Base-by-base conservation (phyloP, 2,797 vertebrate species). In the Halcyon badia region DNA sequence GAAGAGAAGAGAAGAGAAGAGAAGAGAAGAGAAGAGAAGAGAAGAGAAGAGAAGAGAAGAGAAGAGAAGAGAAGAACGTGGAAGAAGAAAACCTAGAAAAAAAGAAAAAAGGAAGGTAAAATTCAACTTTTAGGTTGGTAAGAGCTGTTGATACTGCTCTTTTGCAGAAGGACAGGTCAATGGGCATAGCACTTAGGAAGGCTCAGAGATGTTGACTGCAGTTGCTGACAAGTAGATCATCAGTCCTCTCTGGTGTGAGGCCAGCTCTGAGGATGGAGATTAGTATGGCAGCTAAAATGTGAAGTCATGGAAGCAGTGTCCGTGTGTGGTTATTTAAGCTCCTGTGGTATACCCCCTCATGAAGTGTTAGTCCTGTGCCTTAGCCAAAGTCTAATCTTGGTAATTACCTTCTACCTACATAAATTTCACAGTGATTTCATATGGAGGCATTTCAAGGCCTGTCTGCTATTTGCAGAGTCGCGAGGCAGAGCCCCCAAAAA, bases 391-490 rank as follows among this genome's bases (percentile, higher is more conserved):
- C 68, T 89, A 61, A 64, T 78, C 81, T 60, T 64, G 72, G 54
- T 75, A 26, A 52, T 96, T 75, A 26, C 87, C 60, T 93, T 92
- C 81, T 86, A 56, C 76, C 83, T 66, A 25, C 70, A 49, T 66
- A 33, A 52, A 61, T 79, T 86, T 83, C 52, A 7, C 56, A 42
- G 56, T 0, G 2, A 39, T 78, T 93, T 89, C 68, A 39, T 62
- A 64, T 78, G 92, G 83, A 96, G 49, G 10, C 37, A 16, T 81
- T 95, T 96, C 73, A 60, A 92, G 51, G 37, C 70, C 16, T 35
- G 20, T 24, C 18, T 84, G 31, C 39, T 83, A 3, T 68, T 85
- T 57, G 33, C 58, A 80, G 83, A 85, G 44, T 16, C 3, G 4
- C 0, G 1, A 64, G 69, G 17, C 39, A 75, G 51, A 75, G 35